Evolutionary conservation across 1,140 invertebrate species (phyloP).

Genomic region (Drosophila simulans): DNA sequence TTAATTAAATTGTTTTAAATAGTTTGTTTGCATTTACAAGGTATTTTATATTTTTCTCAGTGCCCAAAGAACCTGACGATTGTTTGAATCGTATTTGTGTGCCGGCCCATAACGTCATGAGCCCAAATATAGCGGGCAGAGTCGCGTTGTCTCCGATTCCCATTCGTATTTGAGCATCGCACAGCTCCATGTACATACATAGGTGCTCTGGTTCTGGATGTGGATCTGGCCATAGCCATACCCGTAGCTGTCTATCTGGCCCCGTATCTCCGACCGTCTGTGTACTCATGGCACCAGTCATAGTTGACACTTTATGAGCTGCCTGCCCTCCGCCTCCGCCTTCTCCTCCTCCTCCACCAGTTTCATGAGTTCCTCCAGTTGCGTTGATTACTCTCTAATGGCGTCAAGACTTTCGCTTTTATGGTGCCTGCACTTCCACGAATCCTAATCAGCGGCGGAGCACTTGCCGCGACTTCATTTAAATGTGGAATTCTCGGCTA

Average conservation of each 20-base stretch:
- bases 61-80: slow-evolving; percentile 16
- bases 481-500: slow-evolving; percentile 35
- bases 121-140: slow-evolving; percentile 24
- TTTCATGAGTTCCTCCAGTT: background rate
- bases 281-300: slow-evolving; percentile 79
- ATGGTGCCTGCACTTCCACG: slow-evolving; percentile 71
- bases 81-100: slow-evolving; percentile 64
- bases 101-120: slow-evolving; percentile 39
- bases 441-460: slow-evolving; percentile 63
- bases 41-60: slow-evolving; percentile 8
- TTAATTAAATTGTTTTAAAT: too few relatives aligned
- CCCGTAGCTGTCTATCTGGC: slow-evolving; percentile 20
- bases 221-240: slow-evolving; percentile 6
- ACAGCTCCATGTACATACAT: slow-evolving; percentile 17
- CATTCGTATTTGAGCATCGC: slow-evolving; percentile 56
- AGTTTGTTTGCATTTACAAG: too few relatives aligned
- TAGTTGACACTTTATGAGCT: slow-evolving; percentile 74
- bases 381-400: slow-evolving; percentile 71
- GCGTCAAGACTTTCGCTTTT: slow-evolving; percentile 82
- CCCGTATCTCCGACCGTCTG: slow-evolving; percentile 39
- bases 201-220: slow-evolving; percentile 17
- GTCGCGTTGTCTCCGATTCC: slow-evolving; percentile 49
- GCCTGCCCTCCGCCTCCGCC: background rate
- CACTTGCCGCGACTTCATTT: slow-evolving; percentile 61
- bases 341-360: background rate